phyloP scores from a whole-genome alignment of 1,140 invertebrate species.

The Lineus longissimus region DNA sequence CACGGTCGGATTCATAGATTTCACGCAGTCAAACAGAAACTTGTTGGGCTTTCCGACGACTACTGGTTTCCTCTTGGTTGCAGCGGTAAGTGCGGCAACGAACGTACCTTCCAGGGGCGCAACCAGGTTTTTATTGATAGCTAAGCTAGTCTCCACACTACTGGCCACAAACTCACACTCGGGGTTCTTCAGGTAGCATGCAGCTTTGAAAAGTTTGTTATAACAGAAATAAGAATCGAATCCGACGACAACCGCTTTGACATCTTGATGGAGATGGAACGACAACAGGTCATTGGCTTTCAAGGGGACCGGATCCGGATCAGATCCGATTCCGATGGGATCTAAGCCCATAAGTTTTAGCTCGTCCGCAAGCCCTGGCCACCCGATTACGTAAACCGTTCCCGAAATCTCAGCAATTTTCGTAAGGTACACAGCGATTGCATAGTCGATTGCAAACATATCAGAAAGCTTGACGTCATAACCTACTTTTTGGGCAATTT shows the following conservation, averaged over 20 bases:
- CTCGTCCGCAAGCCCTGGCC: conserved; percentile 48
- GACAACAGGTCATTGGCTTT: conserved; percentile 22
- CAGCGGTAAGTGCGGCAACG: conserved; percentile 76
- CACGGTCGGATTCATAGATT: conserved; percentile 59
- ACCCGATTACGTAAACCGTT: conserved; percentile 35
- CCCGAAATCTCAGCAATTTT: conserved; percentile 23
- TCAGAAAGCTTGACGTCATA: conserved; percentile 28
- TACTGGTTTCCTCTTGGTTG: conserved; percentile 71
- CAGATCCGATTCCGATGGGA: conserved; percentile 45
- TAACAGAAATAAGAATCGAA: conserved; percentile 40
- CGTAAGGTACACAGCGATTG: conserved; percentile 32
- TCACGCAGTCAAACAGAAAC: conserved; percentile 59
- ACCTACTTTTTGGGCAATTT: conserved; percentile 30
- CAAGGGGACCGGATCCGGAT: conserved; percentile 28
- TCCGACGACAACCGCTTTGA: conserved; percentile 38
- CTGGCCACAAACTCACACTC: conserved; percentile 35
- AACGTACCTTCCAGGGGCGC: conserved; percentile 68
- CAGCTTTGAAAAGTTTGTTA: conserved; percentile 42
- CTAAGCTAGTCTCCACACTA: conserved; percentile 27
- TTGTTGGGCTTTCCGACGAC: conserved; percentile 80
- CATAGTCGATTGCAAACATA: conserved; percentile 34
- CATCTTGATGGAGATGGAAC: conserved; percentile 27
- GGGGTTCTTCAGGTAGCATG: conserved; percentile 30
- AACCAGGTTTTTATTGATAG: conserved; percentile 12
- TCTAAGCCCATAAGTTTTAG: conserved; percentile 42